These are phyloP conservation scores for Ennomos erosarius DNA, from an alignment of 2,888 invertebrate genomes.

Conservation along the genomic window DNA sequence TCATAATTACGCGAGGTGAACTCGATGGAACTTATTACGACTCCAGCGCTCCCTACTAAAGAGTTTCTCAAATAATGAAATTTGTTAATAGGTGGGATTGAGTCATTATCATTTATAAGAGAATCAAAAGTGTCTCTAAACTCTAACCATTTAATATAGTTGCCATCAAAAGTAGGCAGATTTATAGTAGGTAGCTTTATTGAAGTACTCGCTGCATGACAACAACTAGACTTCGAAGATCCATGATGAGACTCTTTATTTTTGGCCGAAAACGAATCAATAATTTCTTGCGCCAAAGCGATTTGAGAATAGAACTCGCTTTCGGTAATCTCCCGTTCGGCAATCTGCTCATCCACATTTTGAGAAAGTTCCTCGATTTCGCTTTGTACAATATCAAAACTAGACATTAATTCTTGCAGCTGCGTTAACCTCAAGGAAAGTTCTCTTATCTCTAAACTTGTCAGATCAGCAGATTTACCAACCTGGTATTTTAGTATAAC, in stretches of 20 bases:
- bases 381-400: neutral
- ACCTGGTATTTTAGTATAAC: neutral
- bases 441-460: slow-evolving; percentile 1
- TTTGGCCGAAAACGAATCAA: slow-evolving; percentile 5
- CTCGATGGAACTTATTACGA: neutral
- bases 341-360: slow-evolving; percentile 6
- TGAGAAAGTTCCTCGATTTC: slow-evolving; percentile 8
- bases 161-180: slow-evolving; percentile 38
- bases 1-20: neutral
- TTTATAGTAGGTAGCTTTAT: slow-evolving; percentile 28
- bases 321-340: slow-evolving; percentile 6
- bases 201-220: neutral
- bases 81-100: neutral
- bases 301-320: slow-evolving; percentile 8
- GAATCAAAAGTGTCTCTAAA: slow-evolving; percentile 36
- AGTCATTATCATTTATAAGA: slow-evolving; percentile 18
- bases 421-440: neutral
- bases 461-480: neutral
- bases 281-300: slow-evolving; percentile 5
- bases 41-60: neutral
- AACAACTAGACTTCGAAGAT: neutral
- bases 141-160: slow-evolving; percentile 33
- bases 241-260: neutral
- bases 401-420: slow-evolving; percentile 1
- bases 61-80: slow-evolving; percentile 1